Evolutionary conservation across 1,140 invertebrate species (phyloP), one percentile per base, ranked within the genome.

Genomic region (Paraescarpia echinospica): DNA sequence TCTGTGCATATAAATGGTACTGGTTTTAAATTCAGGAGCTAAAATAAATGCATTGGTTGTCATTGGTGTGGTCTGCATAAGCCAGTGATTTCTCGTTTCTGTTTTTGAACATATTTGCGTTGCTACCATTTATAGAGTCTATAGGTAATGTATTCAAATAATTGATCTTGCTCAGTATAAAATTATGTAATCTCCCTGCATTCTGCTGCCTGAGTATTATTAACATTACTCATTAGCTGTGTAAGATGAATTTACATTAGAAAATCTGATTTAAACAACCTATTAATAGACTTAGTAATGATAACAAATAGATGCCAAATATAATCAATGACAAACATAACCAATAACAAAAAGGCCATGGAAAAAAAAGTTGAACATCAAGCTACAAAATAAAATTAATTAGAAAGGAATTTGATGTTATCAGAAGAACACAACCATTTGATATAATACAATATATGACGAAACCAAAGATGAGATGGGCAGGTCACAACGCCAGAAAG

Each of bases 51-150:
- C 59, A 2, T 77, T 77, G n/a, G 12, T 41, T 77, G 59, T 77
- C 59, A 77, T 77, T 22, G 59, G 22, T 77, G 59, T 77, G 59
- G 59, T 77, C 59, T 31, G 27, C 59, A 77, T 77, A 14, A 27
- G 18, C 48, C 27, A 77, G 59, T 27, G 18, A 77, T 77, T 2
- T 77, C 22, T 77, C 59, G 59, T 77, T 77, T 22, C 59, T 77
- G 59, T 77, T 77, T 77, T 77, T 77, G 59, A 77, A 77, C 59
- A 77, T 77, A 77, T 77, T 77, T 77, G 59, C 59, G 59, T 77
- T 77, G 59, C 59, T 77, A 77, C 8, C 22, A 77, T 12, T 77
- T 27, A 22, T 31, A 51, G 8, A 51, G 8, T 51, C 48, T 9
- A 18, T 9, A 51, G 48, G 18, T 77, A 77, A 77, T 77, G 14